Base-by-base conservation (phyloP, 2,113 vertebrate genomes). In the Tachysurus vachellii region DNA sequence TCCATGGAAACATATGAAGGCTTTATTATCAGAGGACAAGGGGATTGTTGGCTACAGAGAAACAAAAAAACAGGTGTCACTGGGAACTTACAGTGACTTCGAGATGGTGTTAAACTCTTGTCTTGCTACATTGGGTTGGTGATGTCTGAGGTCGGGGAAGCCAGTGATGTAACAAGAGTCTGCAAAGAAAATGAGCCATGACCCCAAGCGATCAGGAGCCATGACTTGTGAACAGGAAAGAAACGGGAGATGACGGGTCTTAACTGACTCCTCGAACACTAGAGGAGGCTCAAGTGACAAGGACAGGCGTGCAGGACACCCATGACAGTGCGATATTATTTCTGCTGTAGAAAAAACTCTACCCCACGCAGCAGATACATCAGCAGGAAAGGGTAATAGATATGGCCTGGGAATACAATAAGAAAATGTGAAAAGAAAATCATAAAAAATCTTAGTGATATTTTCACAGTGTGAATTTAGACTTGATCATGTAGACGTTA, bases 181-280 rank as follows among this genome's bases (percentile, higher is more conserved):
- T 86, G 64, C 66, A 68, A 83, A 87, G 86, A 93, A 92, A 92
- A 92, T 89, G 80, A 91, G 89, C 87, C n/a, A 26, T 94, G 94
- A 94, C 92, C 92, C 86, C 89, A 87, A 59, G 31, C 47, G 91
- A 88, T 94, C 90, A 89, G 66, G 80, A 91, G 87, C 54, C 28
- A 79, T 57, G 77, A 90, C 90, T 61, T 86, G 87, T 90, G 89
- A 93, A 94, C 93, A 94, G 93, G 92, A 95, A 95, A 90, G 93
- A 93, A 95, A 95, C 28, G 87, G 92, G 94, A 95, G 92, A 90
- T 88, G 91, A 89, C 91, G 87, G 90, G 90, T 90, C 83, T 61
- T 88, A 79, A 84, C 91, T 90, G 92, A 93, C 89, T 89, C 91
- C 89, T 92, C 88, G 83, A 89, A 90, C 91, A 82, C 83, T 87